A percentile compares a stretch with the other conserved stretches of the same genome.
phyloP scores from a whole-genome alignment of 2,888 invertebrate genomes.

The Hydraecia micacea region DNA sequence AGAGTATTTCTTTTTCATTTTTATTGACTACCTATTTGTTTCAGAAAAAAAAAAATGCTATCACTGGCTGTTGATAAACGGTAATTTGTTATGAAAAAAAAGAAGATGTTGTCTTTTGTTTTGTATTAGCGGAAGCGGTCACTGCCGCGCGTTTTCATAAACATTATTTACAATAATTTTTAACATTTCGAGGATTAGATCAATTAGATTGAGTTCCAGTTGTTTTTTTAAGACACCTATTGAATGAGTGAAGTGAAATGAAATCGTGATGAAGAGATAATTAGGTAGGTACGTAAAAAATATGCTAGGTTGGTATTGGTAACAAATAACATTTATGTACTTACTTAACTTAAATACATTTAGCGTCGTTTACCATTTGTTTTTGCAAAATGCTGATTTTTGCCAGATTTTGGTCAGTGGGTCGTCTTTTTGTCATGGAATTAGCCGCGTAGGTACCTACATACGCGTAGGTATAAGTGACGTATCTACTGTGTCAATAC shows the following conservation, averaged over 20 bases:
- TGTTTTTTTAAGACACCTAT: background rate
- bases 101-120: constrained; percentile 1
- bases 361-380: background rate
- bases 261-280: background rate
- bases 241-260: background rate
- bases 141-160: background rate
- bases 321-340: background rate
- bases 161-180: too few relatives aligned
- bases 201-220: background rate
- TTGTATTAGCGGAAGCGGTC: background rate
- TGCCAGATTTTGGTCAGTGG: background rate
- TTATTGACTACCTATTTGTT: background rate
- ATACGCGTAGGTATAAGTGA: background rate
- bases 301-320: too few relatives aligned
- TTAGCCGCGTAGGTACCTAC: background rate
- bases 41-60: background rate
- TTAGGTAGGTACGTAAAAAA: background rate
- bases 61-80: constrained; percentile 12
- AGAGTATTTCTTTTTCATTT: background rate
- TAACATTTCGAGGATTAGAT: background rate
- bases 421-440: too few relatives aligned
- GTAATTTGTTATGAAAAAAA: background rate
- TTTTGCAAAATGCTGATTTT: background rate
- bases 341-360: background rate
- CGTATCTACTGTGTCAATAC: too few relatives aligned